Conservation (phyloP, 2,888 invertebrate genomes). For the Pemphredon lugubris region DNA sequence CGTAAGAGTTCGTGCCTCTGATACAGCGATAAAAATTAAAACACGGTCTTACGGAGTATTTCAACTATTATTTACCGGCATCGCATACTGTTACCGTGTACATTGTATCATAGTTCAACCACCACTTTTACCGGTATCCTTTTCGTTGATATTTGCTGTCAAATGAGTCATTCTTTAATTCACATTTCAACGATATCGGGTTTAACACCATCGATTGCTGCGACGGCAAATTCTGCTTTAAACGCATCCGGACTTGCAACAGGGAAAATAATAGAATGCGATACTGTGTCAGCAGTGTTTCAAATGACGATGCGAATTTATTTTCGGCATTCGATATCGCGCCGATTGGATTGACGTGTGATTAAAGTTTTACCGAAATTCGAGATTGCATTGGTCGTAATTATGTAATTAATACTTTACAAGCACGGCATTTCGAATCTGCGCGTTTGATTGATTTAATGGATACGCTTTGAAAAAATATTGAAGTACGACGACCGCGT, state of each 20-base stretch:
- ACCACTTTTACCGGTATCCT: background rate
- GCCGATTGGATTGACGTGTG: no score
- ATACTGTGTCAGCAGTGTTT: conserved; percentile 23
- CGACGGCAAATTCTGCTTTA: conserved; percentile 26
- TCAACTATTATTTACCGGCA: background rate
- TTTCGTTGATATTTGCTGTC: background rate
- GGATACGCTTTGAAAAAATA: conserved; percentile 8
- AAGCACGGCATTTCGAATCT: no score
- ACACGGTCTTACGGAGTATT: background rate
- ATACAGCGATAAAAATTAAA: background rate
- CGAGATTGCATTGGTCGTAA: no score
- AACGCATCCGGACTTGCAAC: background rate
- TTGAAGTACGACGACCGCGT: background rate
- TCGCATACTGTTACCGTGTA: background rate
- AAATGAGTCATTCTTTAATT: background rate
- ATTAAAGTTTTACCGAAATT: no score
- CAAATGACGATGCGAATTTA: conserved; percentile 25
- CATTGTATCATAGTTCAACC: no score
- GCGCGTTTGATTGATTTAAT: no score
- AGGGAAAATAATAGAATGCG: background rate
- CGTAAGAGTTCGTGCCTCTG: background rate
- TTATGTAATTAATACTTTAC: no score
- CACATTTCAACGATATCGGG: background rate
- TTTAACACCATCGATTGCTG: background rate
- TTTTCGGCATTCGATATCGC: no score